phyloP scores from a whole-genome alignment of 2,797 vertebrate genomes.

The Chaetophractus vellerosus region DNA sequence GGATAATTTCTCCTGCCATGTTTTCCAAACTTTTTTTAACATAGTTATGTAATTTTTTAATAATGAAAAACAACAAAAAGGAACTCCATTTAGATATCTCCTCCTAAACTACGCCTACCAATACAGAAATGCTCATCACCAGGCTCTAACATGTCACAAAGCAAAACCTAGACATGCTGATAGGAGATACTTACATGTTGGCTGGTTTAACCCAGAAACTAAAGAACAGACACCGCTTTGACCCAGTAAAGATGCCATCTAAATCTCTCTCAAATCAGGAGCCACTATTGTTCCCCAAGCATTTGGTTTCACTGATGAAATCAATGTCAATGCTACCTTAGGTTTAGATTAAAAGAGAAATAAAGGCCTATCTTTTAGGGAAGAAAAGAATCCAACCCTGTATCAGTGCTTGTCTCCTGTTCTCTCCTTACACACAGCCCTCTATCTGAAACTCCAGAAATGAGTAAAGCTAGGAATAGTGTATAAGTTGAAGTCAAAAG shows the following conservation, averaged over 20 bases:
- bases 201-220: constrained; percentile 77
- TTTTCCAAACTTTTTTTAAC: constrained; percentile 59
- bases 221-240: constrained; percentile 65
- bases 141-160: constrained; percentile 62
- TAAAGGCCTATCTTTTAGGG: constrained; percentile 67
- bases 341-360: constrained; percentile 78
- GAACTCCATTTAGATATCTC: not conserved
- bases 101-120: constrained; percentile 23
- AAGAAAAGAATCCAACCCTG: constrained; percentile 61
- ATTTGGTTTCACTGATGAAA: constrained; percentile 81
- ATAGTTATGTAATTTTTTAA: constrained; percentile 12
- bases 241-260: constrained; percentile 71
- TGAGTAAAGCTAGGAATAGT: constrained; percentile 8
- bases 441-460: constrained; percentile 64
- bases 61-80: not conserved
- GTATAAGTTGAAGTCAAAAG: constrained; percentile 36
- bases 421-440: not conserved
- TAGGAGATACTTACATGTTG: constrained; percentile 52
- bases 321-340: constrained; percentile 76
- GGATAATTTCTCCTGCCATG: not conserved
- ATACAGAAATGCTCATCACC: constrained; percentile 49
- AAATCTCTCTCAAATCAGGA: constrained; percentile 83
- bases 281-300: constrained; percentile 76
- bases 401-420: constrained; percentile 60
- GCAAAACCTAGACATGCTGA: constrained; percentile 59